Evolutionary conservation across 2,797 vertebrate species (phyloP), one percentile per base, ranked within the genome.

Genomic region (Halcyon leucocephala): DNA sequence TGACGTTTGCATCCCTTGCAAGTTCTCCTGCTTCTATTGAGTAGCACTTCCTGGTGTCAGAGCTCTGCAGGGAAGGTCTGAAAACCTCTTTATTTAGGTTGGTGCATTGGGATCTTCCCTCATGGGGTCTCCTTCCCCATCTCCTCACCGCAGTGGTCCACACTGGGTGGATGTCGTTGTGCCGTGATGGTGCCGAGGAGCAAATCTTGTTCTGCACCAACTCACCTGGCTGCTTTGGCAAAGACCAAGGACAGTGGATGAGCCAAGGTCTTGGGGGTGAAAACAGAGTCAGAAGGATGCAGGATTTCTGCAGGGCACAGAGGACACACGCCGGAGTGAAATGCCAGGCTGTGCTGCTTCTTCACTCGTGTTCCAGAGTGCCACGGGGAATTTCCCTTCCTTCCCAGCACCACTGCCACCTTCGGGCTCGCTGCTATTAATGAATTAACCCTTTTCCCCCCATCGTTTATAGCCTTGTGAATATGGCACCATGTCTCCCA

Each of bases 311-410:
- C 0, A 0, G 13, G 62, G 17, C 14, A 33, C 1, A 1, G 44
- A 41, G 66, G 70, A 51, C 22, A 24, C 16, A 17, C 28, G 14
- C 25, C 1, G 3, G 28, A 28, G 20, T 69, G 64, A 73, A 37
- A 44, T 22, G 15, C 37, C 28, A 48, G 33, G 46, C 46, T 46
- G 21, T 46, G 73, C 46, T 69, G 44, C 46, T 81, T 4, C 41
- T 65, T 73, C 65, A 15, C 26, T 86, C 1, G 0, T 61, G 65
- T 22, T 46, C 22, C 46, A 46, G 46, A 46, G 51, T 0, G 0
- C 46, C 46, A 46, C 9, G 42, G 73, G 41, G 55, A 42, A 48
- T 73, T 41, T 80, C n/a, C 44, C 26, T 46, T 76, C 4, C 1
- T 72, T 61, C 37, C 67, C 39, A 67, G 48, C 62, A 26, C 88